Base-by-base conservation (phyloP, 2,888 invertebrate genomes). In the Lasioglossum vierecki region DNA sequence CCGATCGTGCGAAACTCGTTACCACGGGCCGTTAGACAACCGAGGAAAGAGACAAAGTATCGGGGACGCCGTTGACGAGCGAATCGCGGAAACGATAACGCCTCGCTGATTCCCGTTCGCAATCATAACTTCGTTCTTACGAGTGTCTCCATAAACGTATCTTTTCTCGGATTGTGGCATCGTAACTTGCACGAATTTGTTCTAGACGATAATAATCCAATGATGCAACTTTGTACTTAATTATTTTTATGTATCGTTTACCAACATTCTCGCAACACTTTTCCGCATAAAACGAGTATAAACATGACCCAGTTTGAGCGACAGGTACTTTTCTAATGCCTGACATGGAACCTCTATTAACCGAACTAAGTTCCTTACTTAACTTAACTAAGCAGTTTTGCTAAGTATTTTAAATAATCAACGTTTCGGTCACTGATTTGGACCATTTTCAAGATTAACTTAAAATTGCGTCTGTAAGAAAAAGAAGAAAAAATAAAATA, bases 1-100 rank as follows among this genome's bases (percentile, higher is more conserved):
- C 60, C 80, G 79, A 84, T 84, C 85, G 79, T 84, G 84, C 76
- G 85, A 86, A 86, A 78, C 84, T 86, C 85, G 80, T 86, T 86
- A 86, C 76, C 26, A 44, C 74, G 66, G n/a, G 75, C 85, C 85
- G 85, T 86, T 86, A 84, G 66, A 46, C 75, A 57, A 60, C 49
- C 80, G 68, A 80, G 75, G 75, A 70, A 80, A 84, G 57, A 73
- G 78, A 75, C 66, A 30, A 78, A 80, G 80, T 72, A 60, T 84
- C 79, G 76, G 70, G 82, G 80, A 75, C 80, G 77, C 78, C 78
- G 22, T 75, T 71, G 82, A 74, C 44, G 77, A 82, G 84, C 80
- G 76, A 89, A 82, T 89, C 82, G 22, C 22, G 68, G 39, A 35
- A 68, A 35, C 39, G 68, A 39, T 68, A 39, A 68, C 68, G 22